Base-by-base conservation (phyloP, 2,888 invertebrate genomes). In the Epiblema foenella region DNA sequence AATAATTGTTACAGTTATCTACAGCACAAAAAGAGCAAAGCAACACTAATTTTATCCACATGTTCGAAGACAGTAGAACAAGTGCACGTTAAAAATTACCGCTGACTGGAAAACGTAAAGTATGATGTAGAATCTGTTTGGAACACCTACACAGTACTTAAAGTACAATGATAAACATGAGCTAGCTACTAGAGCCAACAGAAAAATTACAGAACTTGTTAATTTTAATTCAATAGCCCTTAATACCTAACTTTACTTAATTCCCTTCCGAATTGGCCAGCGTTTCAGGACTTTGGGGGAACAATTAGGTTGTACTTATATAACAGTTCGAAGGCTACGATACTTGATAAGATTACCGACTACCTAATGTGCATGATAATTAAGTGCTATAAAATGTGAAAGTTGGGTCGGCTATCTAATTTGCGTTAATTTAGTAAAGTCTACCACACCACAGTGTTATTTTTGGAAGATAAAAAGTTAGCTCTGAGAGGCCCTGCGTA, bases 381-480 rank as follows among this genome's bases (percentile, higher is more conserved):
- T 37, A 39, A 54, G 39, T 37, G 15, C 3, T 39, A 20, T 52
- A 39, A 33, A 33, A 63, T 42, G 24, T 52, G 37, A 64, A 15
- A 24, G 52, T 33, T n/a, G 37, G 15, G 20, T 20, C 20, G 11
- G 20, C 11, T 52, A 63, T 52, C 39, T 46, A 46, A 46, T 60
- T 60, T 39, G 33, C 52, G 37, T 52, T 52, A 52, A 52, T 64
- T 52, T 64, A 64, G 39, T 18, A 33, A 15, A 42, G 20, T 64
- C 20, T 37, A 39, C 15, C 18, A 12, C 9, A 39, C 15, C 18
- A 12, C 9, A 18, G 20, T 15, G 39, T 15, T 64, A 64, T 64
- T 54, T 64, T 54, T 54, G 54, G 54, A 64, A 54, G 39, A 54
- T 20, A 64, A 54, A 64, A 54, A 54, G 46, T 46, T 60, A 60